Evolutionary conservation across 2,113 vertebrate species (phyloP), one percentile per base, ranked within the genome.

Genomic region (Capreolus pygargus): DNA sequence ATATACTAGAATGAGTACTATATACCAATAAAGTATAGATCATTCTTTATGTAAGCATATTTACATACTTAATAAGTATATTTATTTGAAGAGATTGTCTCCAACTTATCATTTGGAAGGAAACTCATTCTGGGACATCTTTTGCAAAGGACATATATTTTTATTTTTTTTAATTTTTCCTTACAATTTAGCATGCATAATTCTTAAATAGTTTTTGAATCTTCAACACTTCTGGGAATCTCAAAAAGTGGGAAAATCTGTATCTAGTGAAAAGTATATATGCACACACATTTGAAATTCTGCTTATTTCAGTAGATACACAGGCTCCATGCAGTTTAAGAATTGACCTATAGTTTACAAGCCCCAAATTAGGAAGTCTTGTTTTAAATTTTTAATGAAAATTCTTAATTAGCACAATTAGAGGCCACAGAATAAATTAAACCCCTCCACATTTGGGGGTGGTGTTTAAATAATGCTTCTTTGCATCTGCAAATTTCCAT

Each of bases 401-500:
- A 97, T 79, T 96, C 17, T 81, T 67, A 67, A 95, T 76, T n/a
- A 88, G 12, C 25, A 91, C 86, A 64, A 86, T 79, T 79, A 76
- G 43, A 88, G 17, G 57, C 19, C 45, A 92, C 23, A 93, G 61
- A 95, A 82, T 88, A 60, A 95, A 60, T 58, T 74, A 79, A 94
- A 16, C 47, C 17, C 14, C 21, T 23, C 28, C 12, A 33, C 30
- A 54, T 14, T 54, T 54, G 6, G 19, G 50, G 11, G 0, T n/a
- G 5, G 89, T 91, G 5, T 30, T 93, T 92, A 96, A 97, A 95
- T 17, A 93, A 45, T 30, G 55, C 57, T 78, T 87, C 50, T 28
- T 82, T 92, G 47, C 17, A 81, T 28, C 70, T 84, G 33, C 61
- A 85, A 45, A 92, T 88, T 82, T 86, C 54, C 11, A 95, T 50